Evolutionary conservation across 2,113 vertebrate species (phyloP).

Genomic region (Podarcis raffonei): DNA sequence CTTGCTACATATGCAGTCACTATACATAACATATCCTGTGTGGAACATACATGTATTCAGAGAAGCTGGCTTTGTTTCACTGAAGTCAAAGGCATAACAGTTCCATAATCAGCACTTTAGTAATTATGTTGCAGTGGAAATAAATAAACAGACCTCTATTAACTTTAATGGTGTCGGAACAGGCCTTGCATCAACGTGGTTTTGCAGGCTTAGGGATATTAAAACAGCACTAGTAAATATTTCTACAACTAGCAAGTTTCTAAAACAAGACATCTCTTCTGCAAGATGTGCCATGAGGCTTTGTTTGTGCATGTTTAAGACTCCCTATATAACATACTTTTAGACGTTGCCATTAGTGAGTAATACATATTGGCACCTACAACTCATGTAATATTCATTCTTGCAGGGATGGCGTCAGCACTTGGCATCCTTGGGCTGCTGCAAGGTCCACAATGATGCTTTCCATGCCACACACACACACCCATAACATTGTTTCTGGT

Average conservation of each 20-base stretch:
- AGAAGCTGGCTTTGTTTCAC: neutral
- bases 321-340: neutral
- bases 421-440: neutral
- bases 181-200: neutral
- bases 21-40: neutral
- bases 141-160: neutral
- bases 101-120: neutral
- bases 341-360: slow-evolving; percentile 8
- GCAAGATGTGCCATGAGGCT: slow-evolving; percentile 26
- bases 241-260: slow-evolving; percentile 25
- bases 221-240: neutral
- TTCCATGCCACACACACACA: neutral
- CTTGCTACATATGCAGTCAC: too few relatives aligned
- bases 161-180: neutral
- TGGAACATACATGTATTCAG: neutral
- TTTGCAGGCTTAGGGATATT: neutral
- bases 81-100: neutral
- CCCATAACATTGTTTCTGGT: neutral
- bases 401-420: neutral
- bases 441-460: neutral
- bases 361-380: slow-evolving; percentile 8
- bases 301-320: slow-evolving; percentile 20
- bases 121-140: neutral
- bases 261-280: slow-evolving; percentile 13
- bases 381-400: slow-evolving; percentile 6